Evolutionary conservation across 2,888 invertebrate species (phyloP).

Genomic region (Abrostola tripartita): DNA sequence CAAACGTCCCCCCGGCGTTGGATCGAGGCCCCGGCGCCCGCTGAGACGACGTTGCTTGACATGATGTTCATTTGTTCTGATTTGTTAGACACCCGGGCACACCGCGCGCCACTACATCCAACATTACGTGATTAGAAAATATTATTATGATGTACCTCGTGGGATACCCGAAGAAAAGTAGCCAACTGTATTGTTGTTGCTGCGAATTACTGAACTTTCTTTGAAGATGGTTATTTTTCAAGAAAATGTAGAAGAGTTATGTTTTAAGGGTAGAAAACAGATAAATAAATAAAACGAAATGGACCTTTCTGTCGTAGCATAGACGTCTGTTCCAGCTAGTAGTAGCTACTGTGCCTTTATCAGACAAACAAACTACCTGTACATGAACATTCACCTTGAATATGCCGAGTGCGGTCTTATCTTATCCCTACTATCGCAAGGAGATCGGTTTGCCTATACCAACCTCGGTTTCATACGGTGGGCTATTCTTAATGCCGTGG

Average conservation of each 20-base stretch:
- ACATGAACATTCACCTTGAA: neutral
- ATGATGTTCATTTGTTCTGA: constrained; percentile 80
- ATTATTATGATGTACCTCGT: constrained; percentile 56
- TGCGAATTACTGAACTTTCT: constrained; percentile 1
- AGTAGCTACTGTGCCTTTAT: neutral
- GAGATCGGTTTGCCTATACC: neutral
- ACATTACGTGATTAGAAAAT: constrained; percentile 74
- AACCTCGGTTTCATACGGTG: neutral
- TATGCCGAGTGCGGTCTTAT: neutral
- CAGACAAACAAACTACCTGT: neutral
- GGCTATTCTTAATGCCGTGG: neutral
- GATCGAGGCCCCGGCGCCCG: constrained; percentile 62
- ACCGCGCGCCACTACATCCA: constrained; percentile 59
- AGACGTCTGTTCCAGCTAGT: neutral
- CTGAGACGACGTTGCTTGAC: constrained; percentile 75
- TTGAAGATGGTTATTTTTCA: neutral
- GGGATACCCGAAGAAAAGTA: constrained; percentile 43
- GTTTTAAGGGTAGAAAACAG: neutral
- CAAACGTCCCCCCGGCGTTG: constrained; percentile 23
- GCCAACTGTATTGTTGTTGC: constrained; percentile 9
- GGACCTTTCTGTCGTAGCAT: no score
- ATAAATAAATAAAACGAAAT: neutral
- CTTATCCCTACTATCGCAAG: neutral
- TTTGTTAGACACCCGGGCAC: constrained; percentile 72
- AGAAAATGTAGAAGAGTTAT: neutral